Base-by-base conservation (phyloP, 2,888 invertebrate genomes). In the Cetonia aurata region DNA sequence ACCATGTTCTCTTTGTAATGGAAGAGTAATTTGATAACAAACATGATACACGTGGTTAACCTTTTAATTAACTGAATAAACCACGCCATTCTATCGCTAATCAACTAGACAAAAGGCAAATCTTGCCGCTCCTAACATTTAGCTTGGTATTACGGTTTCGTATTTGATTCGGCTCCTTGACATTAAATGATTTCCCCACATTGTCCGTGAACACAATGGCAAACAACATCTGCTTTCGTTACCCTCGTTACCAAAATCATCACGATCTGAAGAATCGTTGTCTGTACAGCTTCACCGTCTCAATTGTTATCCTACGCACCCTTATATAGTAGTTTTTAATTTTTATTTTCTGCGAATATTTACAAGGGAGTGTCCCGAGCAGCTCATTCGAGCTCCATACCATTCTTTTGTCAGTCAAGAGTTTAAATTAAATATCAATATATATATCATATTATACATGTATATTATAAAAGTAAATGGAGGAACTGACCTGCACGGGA, bases 261-360 rank as follows among this genome's bases (percentile, higher is more conserved):
- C 15, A 17, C 48, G 48, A 13, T 13, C 48, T 37, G 25, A 53
- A 19, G n/a, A 17, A 42, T 57, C 57, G 57, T 57, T 67, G 53
- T 53, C 55, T 42, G 41, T 53, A 65, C 55, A 56, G n/a, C 37
- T 12, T n/a, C 55, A 12, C 33, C 55, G 15, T 37, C 48, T 12
- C 33, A 25, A 37, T 15, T 33, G 31, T 62, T 48, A 59, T 59
- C 50, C 50, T 67, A 57, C 48, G 56, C 55, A 31, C 41, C 50
- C 69, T 60, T 48, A 57, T 65, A n/a, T 69, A 69, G 56, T 69
- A 66, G 66, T 72, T 70, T 60, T 52, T 44, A 57, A 57, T 57
- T 57, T 44, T 42, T 41, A 57, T 57, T 6, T 42, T 77, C 77
- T 77, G 78, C 77, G 75, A 79, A 79, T 80, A 80, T 81, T 78